Percentiles rank a stretch among this genome's conserved stretches.
Evolutionary conservation across 2,797 vertebrate genomes (phyloP).

Genomic region (Sciurus vulgaris): DNA sequence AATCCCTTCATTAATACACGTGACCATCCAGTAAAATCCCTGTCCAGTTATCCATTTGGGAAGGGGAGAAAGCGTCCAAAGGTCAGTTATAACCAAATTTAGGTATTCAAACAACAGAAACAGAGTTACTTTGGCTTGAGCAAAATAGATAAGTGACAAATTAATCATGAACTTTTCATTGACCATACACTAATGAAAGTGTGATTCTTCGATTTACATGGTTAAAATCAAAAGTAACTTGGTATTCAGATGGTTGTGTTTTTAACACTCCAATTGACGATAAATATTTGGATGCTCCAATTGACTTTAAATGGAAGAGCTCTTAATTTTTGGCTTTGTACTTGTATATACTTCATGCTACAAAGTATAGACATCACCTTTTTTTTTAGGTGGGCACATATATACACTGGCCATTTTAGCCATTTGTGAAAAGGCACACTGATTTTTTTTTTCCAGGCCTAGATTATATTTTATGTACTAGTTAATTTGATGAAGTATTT

Average conservation of each 20-base stretch:
- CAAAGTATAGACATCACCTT: background rate
- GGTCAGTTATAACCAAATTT: background rate
- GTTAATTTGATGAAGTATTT: background rate
- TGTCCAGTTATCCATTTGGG: background rate
- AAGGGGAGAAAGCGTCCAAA: background rate
- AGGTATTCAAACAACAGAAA: background rate
- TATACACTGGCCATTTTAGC: background rate
- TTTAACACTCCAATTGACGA: background rate
- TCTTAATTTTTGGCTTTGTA: background rate
- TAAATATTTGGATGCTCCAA: background rate
- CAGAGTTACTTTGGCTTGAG: background rate
- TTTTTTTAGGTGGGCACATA: background rate
- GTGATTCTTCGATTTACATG: background rate
- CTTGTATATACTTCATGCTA: background rate
- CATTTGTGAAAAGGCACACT: background rate
- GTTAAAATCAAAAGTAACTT: background rate
- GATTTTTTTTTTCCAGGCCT: background rate
- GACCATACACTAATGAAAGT: background rate
- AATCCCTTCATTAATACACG: background rate
- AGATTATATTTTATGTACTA: background rate
- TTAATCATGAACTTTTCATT: background rate
- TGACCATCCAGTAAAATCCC: background rate
- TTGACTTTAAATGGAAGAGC: background rate
- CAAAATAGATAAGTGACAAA: background rate
- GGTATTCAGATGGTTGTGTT: background rate